Base-by-base conservation (phyloP, 2,113 vertebrate genomes). In the Emberiza fucata region DNA sequence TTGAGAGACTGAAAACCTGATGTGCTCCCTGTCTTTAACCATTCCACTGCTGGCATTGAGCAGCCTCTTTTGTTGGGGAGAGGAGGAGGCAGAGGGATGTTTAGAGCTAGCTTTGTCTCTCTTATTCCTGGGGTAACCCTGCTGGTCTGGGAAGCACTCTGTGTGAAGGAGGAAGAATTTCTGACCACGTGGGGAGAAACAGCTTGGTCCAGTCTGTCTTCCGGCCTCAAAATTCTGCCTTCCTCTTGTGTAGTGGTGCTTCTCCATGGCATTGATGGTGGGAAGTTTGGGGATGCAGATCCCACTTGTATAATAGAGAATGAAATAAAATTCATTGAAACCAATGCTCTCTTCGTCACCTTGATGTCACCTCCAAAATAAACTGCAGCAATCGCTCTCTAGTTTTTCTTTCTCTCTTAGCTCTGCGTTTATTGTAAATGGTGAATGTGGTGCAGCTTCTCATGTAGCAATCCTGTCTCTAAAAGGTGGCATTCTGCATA, bases 271-370 rank as follows among this genome's bases (percentile, higher is more conserved):
- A 54, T 80, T 57, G 83, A 82, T 81, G 84, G 75, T 92, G 90
- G 88, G 78, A 96, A 92, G 97, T 88, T 68, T 76, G 44, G 94
- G 92, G 76, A 94, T 95, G 89, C 71, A 84, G 81, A 85, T 95
- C 96, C 97, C 84, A 42, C 54, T 94, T 97, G 97, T 97, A 92
- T 83, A 88, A 94, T 96, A 95, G 5, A 7, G 88, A 94, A 91
- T 86, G 40, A 95, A 97, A 97, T 97, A 97, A 97, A 97, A 77
- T 24, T 85, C 75, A 64, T 88, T 88, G 86, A 94, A 95, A 75
- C 71, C 90, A 61, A 24, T 54, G 7, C 21, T 70, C 21, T 8
- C 8, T 81, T 89, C 95, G 68, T 53, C 27, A 53, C 71, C 71
- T 92, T 54, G 54, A 37, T 66, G 63, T 94, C 68, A 50, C 45